phyloP scores from a whole-genome alignment of 2,888 invertebrate genomes.

The Dexiosoma caninum region DNA sequence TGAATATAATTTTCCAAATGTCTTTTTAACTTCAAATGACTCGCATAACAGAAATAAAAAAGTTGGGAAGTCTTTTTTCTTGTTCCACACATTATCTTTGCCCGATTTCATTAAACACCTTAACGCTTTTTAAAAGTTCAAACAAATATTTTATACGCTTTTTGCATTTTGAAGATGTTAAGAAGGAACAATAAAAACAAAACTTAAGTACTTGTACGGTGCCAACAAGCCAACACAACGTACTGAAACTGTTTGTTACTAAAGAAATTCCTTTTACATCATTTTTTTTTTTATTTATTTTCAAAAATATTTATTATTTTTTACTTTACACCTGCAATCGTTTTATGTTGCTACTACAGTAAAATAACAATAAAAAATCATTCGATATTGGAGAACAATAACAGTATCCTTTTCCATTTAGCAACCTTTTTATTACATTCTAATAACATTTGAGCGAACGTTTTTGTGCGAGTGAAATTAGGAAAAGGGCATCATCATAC shows the following conservation, averaged over 20 bases:
- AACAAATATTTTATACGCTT: conserved; percentile 3
- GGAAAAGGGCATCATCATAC: no score
- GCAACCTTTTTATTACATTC: conserved; percentile 60
- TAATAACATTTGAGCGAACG: conserved; percentile 55
- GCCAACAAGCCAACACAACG: not conserved
- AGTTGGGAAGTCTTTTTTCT: conserved; percentile 12
- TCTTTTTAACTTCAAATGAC: conserved; percentile 45
- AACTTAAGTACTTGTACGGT: not conserved
- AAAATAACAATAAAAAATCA: conserved; percentile 61
- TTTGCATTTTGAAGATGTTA: not conserved
- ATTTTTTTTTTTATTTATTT: no score
- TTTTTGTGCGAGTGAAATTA: not conserved
- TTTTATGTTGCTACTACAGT: not conserved
- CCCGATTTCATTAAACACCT: conserved; percentile 9
- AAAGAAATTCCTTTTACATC: not conserved
- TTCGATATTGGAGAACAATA: conserved; percentile 59
- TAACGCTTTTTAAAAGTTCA: conserved; percentile 21
- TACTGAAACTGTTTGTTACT: not conserved
- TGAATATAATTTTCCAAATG: conserved; percentile 17
- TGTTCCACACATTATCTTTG: conserved; percentile 51
- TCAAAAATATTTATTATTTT: no score
- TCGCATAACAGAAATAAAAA: conserved; percentile 9
- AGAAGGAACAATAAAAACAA: not conserved
- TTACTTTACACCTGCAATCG: not conserved
- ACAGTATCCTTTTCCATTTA: conserved; percentile 61